phyloP scores from a whole-genome alignment of 2,888 invertebrate genomes.

The Petrophora chlorosata region DNA sequence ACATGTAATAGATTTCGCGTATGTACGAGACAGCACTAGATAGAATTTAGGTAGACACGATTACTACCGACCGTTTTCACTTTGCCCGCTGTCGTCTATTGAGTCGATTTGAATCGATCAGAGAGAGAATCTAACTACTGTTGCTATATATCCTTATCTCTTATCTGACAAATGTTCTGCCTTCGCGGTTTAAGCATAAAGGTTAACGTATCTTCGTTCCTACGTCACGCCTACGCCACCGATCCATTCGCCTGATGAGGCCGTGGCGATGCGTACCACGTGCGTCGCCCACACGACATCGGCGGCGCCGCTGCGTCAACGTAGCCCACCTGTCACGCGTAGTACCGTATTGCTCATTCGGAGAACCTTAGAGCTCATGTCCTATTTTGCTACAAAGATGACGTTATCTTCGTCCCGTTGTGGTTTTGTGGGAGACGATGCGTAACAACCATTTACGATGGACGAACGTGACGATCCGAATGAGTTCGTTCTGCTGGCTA shows the following conservation, averaged over 20 bases:
- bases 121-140: constrained; percentile 1
- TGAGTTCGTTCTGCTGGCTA: too few species aligned
- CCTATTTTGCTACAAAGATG: too few species aligned
- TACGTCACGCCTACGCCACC: constrained; percentile 68
- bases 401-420: too few species aligned
- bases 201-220: constrained; percentile 54
- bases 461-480: too few species aligned
- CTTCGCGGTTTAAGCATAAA: constrained; percentile 43
- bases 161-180: constrained; percentile 36
- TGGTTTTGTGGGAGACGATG: too few species aligned
- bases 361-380: not conserved
- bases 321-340: constrained; percentile 22
- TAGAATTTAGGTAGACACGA: too few species aligned
- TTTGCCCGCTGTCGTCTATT: too few species aligned
- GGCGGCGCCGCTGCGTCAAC: constrained; percentile 34
- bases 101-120: too few species aligned
- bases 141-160: not conserved
- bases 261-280: constrained; percentile 64
- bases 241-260: constrained; percentile 51
- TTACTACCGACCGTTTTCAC: too few species aligned
- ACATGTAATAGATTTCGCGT: too few species aligned
- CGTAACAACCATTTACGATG: too few species aligned
- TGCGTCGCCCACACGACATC: constrained; percentile 63
- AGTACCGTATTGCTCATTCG: constrained; percentile 4
- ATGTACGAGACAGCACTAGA: too few species aligned